Conservation (phyloP, 2,113 vertebrate species). For the Tetraodon nigroviridis region DNA sequence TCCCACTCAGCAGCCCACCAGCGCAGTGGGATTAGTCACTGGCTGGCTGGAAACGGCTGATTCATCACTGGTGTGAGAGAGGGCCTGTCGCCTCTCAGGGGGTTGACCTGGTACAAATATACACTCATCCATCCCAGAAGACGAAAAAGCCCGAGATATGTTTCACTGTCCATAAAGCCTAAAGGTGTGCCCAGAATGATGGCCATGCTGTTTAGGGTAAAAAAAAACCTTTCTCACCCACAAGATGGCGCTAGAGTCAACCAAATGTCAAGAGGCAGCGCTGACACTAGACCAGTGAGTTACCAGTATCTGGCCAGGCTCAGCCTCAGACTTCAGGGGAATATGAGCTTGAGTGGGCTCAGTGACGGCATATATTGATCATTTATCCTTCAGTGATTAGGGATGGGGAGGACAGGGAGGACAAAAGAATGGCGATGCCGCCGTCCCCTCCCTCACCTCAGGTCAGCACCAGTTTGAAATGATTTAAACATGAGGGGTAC, state of each 20-base stretch:
- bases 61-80: constrained; percentile 29
- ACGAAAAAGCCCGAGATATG: not conserved
- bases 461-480: not conserved
- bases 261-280: constrained; percentile 6
- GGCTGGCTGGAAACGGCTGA: constrained; percentile 33
- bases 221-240: constrained; percentile 47
- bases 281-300: constrained; percentile 31
- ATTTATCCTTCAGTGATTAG: not conserved
- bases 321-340: no score
- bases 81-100: constrained; percentile 3
- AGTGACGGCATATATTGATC: no score
- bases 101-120: not conserved
- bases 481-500: constrained; percentile 2
- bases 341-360: no score
- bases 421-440: not conserved
- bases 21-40: constrained; percentile 37
- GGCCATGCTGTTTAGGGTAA: constrained; percentile 9
- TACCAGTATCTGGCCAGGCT: not conserved
- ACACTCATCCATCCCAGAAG: no score
- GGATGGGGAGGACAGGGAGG: not conserved
- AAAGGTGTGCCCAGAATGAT: not conserved
- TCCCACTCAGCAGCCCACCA: constrained; percentile 30
- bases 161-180: not conserved
- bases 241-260: constrained; percentile 55
- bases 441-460: not conserved